These are phyloP conservation scores for Eurytoma californica DNA, from an alignment of 2,888 invertebrate species.

Conservation along the genomic window DNA sequence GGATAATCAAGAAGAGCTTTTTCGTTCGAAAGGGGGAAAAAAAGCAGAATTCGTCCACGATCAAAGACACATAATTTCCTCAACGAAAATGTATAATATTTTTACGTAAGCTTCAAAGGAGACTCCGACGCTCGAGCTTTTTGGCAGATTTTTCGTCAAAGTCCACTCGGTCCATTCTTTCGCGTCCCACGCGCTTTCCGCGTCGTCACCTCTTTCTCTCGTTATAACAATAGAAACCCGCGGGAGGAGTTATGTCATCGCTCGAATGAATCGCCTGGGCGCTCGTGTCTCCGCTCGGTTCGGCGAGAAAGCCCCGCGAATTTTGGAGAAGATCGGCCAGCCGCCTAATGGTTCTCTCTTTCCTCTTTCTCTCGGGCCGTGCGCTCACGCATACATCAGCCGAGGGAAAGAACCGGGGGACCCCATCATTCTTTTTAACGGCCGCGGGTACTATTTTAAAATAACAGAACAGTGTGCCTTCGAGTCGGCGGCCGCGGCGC, in stretches of 20 bases:
- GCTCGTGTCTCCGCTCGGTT: background rate
- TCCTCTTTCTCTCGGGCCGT: slow-evolving; percentile 56
- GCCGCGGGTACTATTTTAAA: slow-evolving; percentile 70
- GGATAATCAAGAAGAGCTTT: too few species aligned
- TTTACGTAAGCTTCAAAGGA: slow-evolving; percentile 23
- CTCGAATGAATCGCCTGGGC: slow-evolving; percentile 24
- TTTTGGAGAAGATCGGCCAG: slow-evolving; percentile 51
- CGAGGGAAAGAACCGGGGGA: slow-evolving; percentile 36
- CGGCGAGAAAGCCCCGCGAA: slow-evolving; percentile 31
- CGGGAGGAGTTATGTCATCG: slow-evolving; percentile 49
- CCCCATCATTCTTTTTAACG: slow-evolving; percentile 71
- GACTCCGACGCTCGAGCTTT: background rate
- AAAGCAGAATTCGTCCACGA: background rate
- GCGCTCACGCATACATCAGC: slow-evolving; percentile 31
- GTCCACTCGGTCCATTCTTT: background rate
- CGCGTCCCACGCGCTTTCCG: background rate
- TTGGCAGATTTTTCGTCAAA: slow-evolving; percentile 12
- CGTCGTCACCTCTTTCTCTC: background rate
- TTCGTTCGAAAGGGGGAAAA: background rate
- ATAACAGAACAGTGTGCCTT: slow-evolving; percentile 62
- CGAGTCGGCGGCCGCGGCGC: slow-evolving; percentile 17
- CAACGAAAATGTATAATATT: slow-evolving; percentile 2
- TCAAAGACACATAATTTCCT: slow-evolving; percentile 10
- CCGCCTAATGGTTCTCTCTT: slow-evolving; percentile 35
- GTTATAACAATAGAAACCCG: slow-evolving; percentile 46